A percentile compares a stretch with the other conserved stretches of the same genome.
Conservation (phyloP, 1,140 invertebrate genomes). For the Oppia nitens region DNA sequence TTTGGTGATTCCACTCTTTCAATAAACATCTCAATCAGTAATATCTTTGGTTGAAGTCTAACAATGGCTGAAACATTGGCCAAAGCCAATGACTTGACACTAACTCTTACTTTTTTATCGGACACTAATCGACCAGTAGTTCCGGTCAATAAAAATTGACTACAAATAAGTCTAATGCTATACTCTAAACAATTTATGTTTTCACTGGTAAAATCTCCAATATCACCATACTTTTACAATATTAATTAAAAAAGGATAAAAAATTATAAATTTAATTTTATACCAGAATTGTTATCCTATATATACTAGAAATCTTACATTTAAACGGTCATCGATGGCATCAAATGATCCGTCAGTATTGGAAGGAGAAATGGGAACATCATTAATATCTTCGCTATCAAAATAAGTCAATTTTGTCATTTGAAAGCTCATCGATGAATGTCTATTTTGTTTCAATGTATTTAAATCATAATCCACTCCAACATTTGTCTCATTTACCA, state of each 20-base stretch:
- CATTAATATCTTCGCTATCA: background rate
- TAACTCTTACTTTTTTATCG: constrained; percentile 53
- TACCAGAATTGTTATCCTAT: no score
- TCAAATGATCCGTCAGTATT: background rate
- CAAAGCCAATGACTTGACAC: constrained; percentile 61
- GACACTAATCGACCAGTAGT: constrained; percentile 39
- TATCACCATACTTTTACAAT: constrained; percentile 29
- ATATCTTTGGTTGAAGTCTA: constrained; percentile 46
- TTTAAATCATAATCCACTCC: background rate
- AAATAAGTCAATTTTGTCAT: background rate
- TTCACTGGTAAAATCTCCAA: constrained; percentile 44
- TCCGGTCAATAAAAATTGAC: constrained; percentile 54
- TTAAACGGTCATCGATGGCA: background rate
- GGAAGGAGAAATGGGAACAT: background rate
- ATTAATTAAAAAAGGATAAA: no score
- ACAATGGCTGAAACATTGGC: constrained; percentile 51
- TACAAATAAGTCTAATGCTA: constrained; percentile 50
- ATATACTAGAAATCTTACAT: no score
- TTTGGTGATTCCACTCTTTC: background rate
- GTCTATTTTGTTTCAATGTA: background rate
- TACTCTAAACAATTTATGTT: constrained; percentile 48
- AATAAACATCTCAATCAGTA: constrained; percentile 37
- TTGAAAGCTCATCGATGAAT: background rate
- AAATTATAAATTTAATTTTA: no score
- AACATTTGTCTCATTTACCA: background rate